These are phyloP conservation scores for Centruroides sculpturatus DNA, from an alignment of 1,140 invertebrate species.

Conservation along the genomic window DNA sequence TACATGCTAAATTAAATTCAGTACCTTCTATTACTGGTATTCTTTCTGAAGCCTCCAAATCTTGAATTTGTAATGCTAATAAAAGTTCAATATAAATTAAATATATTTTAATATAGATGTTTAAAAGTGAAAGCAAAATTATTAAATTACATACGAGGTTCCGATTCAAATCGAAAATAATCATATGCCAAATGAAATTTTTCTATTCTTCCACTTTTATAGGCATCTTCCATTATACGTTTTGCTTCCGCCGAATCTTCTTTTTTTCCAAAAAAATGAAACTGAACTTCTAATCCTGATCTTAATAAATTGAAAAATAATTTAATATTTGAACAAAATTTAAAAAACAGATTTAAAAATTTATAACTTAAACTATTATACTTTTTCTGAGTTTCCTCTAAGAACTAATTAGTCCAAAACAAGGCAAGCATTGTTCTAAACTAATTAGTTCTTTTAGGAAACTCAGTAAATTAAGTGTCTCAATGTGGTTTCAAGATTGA, in stretches of 20 bases:
- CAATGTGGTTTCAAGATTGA: no score
- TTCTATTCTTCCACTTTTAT: slow-evolving; percentile 7
- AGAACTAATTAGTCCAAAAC: no score
- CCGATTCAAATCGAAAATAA: slow-evolving; percentile 9
- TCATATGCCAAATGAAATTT: slow-evolving; percentile 9
- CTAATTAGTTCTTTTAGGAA: no score
- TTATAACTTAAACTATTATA: no score
- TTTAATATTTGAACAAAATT: no score
- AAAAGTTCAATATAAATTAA: not conserved
- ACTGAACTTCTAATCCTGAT: slow-evolving; percentile 9
- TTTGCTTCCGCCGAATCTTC: slow-evolving; percentile 5
- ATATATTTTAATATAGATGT: no score
- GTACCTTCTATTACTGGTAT: slow-evolving; percentile 10
- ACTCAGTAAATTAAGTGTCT: no score
- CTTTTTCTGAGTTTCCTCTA: no score
- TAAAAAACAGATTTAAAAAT: no score
- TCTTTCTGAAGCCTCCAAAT: slow-evolving; percentile 5
- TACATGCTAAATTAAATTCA: slow-evolving; percentile 12
- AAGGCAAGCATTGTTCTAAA: no score
- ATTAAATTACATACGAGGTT: slow-evolving; percentile 5
- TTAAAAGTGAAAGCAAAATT: not conserved
- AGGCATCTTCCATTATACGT: slow-evolving; percentile 7
- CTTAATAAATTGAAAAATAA: not conserved
- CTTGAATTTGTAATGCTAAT: slow-evolving; percentile 13
- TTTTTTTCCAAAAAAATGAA: slow-evolving; percentile 13